phyloP scores from a whole-genome alignment of 2,888 invertebrate genomes.

The Dryadula phaetusa region DNA sequence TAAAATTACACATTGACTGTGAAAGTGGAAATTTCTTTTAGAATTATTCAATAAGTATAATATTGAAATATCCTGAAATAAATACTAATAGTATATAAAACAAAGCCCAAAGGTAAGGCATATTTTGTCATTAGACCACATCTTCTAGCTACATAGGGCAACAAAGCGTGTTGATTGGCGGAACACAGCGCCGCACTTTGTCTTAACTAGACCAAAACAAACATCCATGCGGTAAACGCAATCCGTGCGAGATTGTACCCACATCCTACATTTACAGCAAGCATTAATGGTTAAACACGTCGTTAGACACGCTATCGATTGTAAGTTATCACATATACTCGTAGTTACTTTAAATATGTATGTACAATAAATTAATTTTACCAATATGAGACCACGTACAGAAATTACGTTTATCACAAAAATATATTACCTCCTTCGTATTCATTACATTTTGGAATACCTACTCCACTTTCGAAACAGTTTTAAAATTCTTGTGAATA shows the following conservation, averaged over 20 bases:
- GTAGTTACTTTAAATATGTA: not conserved
- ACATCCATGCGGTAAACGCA: constrained; percentile 15
- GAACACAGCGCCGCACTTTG: not conserved
- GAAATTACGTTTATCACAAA: constrained; percentile 14
- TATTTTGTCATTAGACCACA: not conserved
- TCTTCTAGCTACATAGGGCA: not conserved
- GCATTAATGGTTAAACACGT: constrained; percentile 14
- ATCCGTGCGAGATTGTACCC: constrained; percentile 17
- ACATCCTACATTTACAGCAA: not conserved
- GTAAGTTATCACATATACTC: not conserved
- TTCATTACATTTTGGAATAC: constrained; percentile 7
- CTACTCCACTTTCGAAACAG: constrained; percentile 25
- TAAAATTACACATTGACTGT: not conserved
- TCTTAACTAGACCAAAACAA: constrained; percentile 16
- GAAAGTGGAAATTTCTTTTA: no score
- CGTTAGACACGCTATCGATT: constrained; percentile 9
- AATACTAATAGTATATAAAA: not conserved
- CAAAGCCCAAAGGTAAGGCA: no score
- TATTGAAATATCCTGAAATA: no score
- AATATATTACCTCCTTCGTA: constrained; percentile 21
- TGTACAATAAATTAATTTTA: constrained; percentile 1
- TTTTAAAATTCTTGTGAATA: constrained; percentile 42
- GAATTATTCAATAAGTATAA: no score
- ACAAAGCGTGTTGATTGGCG: not conserved
- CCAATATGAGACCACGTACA: constrained; percentile 1